These are phyloP conservation scores for Corythornis madagascariensis DNA, from an alignment of 2,113 vertebrate genomes.

Conservation along the genomic window DNA sequence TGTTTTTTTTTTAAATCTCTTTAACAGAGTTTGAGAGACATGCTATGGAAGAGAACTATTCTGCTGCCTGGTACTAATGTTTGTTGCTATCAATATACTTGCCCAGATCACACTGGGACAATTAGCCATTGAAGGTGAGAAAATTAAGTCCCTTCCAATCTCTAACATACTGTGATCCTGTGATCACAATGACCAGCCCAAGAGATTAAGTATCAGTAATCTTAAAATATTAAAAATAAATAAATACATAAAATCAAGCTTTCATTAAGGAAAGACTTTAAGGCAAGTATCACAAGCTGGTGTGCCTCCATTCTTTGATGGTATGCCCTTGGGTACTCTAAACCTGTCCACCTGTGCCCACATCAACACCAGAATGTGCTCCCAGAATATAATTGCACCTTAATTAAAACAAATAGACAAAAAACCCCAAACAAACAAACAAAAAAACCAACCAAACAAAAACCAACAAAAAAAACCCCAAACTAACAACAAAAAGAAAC, in stretches of 20 bases:
- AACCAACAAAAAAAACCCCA: too few species aligned
- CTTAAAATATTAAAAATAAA: not conserved
- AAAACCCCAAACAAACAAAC: not conserved
- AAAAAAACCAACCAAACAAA: too few species aligned
- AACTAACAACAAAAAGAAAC: too few species aligned
- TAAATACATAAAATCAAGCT: not conserved
- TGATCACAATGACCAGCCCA: not conserved
- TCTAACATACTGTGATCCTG: too few species aligned
- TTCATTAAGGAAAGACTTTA: not conserved
- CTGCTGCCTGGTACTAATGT: not conserved
- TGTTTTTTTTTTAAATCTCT: not conserved
- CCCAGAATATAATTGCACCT: not conserved
- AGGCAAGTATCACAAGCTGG: not conserved
- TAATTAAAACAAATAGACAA: not conserved
- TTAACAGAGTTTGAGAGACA: not conserved
- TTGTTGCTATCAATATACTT: not conserved
- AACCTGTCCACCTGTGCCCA: not conserved
- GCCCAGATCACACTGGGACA: accelerated
- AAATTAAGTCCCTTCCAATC: not conserved
- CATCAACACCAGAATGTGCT: not conserved
- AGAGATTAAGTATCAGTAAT: not conserved
- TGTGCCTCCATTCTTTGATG: not conserved
- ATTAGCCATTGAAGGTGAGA: not conserved
- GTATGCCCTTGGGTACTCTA: not conserved
- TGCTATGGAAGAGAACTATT: not conserved